Evolutionary conservation across 2,888 invertebrate species (phyloP), one percentile per base, ranked within the genome.

Genomic region (Fragum whitleyi): DNA sequence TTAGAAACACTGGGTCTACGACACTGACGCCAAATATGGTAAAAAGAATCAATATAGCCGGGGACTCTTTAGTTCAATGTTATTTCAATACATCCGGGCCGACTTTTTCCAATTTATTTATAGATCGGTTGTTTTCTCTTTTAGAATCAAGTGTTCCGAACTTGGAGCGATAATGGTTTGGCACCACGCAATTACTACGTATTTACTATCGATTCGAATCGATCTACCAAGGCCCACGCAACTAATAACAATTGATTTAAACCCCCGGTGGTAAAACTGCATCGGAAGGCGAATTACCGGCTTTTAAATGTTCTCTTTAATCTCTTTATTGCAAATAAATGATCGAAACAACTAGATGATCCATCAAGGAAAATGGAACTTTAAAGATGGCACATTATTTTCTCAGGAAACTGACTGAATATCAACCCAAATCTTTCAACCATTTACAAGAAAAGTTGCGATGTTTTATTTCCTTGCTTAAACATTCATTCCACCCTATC

Each of bases 41-140:
- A 61, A 29, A n/a, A 32, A 61, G 32, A 32, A 61, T 61, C 61
- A 61, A 61, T 61, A 61, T 61, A 61, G 61, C 61, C n/a, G n/a
- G 47, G 47, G 47, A 14, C n/a, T 47, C 14, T 47, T 47, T n/a
- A 47, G 19, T 47, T 14, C n/a, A 47, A 3, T 32, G 29, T 61
- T 61, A 61, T 61, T 61, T 61, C 61, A 19, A 28, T 29, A 32
- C 61, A 32, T n/a, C 32, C 61, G n/a, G 61, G 61, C 29, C 61
- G 32, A 32, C 32, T 61, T 32, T 59, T n/a, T n/a, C 26, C 32
- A n/a, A n/a, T 47, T 19, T 61, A 61, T 61, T 61, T 61, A 61
- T 61, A 61, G 61, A 14, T 29, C 29, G 32, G 16, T 32, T 32
- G 32, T 32, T 26, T 59, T 61, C 61, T n/a, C 61, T 61, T 61